Evolutionary conservation across 2,888 invertebrate genomes (phyloP), one percentile per base, ranked within the genome.

Genomic region (Amblyjoppa proteus): DNA sequence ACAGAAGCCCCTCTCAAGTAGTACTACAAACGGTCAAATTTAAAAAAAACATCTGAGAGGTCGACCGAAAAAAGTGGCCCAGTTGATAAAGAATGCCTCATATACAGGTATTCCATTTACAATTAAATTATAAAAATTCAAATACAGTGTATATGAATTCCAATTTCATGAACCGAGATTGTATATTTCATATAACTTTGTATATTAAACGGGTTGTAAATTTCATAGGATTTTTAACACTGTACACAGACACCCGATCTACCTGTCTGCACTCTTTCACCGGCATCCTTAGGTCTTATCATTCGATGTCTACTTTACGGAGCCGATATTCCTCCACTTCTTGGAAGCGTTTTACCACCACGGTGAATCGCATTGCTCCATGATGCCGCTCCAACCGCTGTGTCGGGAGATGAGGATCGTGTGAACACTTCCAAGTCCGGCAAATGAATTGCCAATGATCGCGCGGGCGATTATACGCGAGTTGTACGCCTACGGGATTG

Each of bases 371-470:
- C n/a, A 64, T 28, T 64, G 64, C 64, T 64, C 64, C 31, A 64
- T 2, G 64, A 64, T 34, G 58, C 31, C 34, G 41, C 34, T 73
- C 56, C 13, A 31, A 56, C 6, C 25, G 64, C 34, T 16, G 69
- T 53, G 74, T 61, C 49, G 41, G 58, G 53, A 69, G 66, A 79
- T 68, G 75, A 68, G 75, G 68, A 80, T 76, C 82, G 82, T 82
- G 85, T 75, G 85, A 85, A 85, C 74, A 74, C 70, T 64, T 56
- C 38, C 11, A 38, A 38, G 70, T 70, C 45, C 45, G 28, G 41
- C n/a, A 45, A 78, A 64, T 53, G 71, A 56, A 77, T 61, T 53
- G 69, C 45, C 77, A 74, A 74, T 16, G 79, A 84, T 84, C 76
- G 75, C 71, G 66, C 49, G 66, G 49, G 64, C 56, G 64, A 80